Percentiles rank a stretch among this genome's conserved stretches.
phyloP scores from a whole-genome alignment of 1,140 invertebrate genomes.

The Drosophila teissieri region DNA sequence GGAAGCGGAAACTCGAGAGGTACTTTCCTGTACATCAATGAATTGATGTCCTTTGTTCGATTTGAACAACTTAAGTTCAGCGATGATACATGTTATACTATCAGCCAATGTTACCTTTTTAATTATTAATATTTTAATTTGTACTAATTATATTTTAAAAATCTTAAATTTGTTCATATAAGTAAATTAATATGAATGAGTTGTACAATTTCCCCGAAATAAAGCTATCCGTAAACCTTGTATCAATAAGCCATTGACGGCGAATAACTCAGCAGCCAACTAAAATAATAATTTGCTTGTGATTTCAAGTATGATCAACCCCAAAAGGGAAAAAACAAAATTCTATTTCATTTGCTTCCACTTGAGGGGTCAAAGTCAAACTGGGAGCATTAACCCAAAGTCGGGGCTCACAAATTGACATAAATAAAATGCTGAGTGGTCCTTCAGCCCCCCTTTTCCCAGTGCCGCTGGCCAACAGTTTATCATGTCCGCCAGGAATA shows the following conservation, averaged over 20 bases:
- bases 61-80: not conserved
- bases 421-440: conserved; percentile 71
- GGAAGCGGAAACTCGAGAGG: not conserved
- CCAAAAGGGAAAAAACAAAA: conserved; percentile 12
- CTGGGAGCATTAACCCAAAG: conserved; percentile 55
- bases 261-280: not conserved
- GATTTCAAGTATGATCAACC: not conserved
- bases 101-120: not conserved
- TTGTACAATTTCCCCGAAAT: too few relatives aligned
- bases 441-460: conserved; percentile 8
- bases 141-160: not conserved
- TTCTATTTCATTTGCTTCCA: conserved; percentile 53
- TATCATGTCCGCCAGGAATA: conserved; percentile 84
- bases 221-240: not conserved
- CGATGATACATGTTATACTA: not conserved
- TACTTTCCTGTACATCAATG: not conserved
- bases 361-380: conserved; percentile 48
- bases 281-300: not conserved
- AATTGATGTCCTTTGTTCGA: not conserved
- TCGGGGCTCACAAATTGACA: conserved; percentile 76
- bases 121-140: not conserved
- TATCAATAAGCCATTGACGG: not conserved
- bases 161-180: too few relatives aligned
- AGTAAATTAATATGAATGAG: too few relatives aligned
- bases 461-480: conserved; percentile 62